Conservation (phyloP, 2,888 invertebrate species). For the Clistopyga incitator region DNA sequence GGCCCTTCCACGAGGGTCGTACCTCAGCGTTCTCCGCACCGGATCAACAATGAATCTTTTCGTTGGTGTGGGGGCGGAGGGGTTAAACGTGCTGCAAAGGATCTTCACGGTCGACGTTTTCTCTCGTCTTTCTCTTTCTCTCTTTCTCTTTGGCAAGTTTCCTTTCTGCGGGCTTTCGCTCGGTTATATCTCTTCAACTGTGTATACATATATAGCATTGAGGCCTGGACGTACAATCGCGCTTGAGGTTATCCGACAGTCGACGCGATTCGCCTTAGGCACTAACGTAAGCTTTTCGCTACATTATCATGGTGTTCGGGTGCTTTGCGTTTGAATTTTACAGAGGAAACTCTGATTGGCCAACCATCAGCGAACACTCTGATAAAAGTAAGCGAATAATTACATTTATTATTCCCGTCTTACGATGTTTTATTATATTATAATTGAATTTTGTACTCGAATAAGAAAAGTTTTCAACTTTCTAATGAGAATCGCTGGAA, state of each 20-base stretch:
- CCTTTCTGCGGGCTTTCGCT: not conserved
- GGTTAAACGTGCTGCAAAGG: constrained; percentile 56
- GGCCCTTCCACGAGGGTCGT: not conserved
- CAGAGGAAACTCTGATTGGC: not conserved
- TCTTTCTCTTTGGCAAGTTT: constrained; percentile 17
- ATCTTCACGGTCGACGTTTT: constrained; percentile 59
- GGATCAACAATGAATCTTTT: constrained; percentile 63
- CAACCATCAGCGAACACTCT: not conserved
- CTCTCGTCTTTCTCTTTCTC: constrained; percentile 11
- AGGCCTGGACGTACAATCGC: constrained; percentile 28
- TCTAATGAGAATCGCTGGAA: too few relatives aligned
- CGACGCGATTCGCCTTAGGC: constrained; percentile 19
- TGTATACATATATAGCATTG: not conserved
- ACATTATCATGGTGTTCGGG: not conserved
- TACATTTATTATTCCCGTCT: not conserved
- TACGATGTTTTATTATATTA: not conserved
- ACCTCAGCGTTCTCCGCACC: constrained; percentile 27
- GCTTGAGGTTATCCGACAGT: constrained; percentile 49
- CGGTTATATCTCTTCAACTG: constrained; percentile 46
- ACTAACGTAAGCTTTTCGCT: constrained; percentile 18
- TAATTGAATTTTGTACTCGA: not conserved
- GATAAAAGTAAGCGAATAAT: not conserved
- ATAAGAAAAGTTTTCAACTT: not conserved
- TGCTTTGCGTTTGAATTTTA: not conserved
- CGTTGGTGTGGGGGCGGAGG: constrained; percentile 36